Percentiles rank a stretch among this genome's conserved stretches.
Evolutionary conservation across 2,113 vertebrate genomes (phyloP).

Genomic region (Lontra canadensis): DNA sequence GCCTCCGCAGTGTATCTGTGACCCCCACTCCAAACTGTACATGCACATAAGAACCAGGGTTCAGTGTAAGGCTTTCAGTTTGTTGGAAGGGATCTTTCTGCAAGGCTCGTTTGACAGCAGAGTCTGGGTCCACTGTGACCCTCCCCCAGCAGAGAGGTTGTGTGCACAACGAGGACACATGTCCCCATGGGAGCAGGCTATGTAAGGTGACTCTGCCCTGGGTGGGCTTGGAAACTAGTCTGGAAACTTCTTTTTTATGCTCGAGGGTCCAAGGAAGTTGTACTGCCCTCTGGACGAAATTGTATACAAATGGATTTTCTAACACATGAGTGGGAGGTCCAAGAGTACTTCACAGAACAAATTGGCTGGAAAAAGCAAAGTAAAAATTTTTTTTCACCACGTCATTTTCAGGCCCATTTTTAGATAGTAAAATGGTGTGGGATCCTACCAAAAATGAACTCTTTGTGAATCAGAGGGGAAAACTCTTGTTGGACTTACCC

Average conservation of each 20-base stretch:
- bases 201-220: not conserved
- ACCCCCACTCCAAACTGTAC: not conserved
- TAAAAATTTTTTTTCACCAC: not conserved
- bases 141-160: not conserved
- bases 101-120: not conserved
- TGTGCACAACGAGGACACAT: not conserved
- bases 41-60: not conserved
- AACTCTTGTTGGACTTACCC: slow-evolving; percentile 82
- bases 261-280: not conserved
- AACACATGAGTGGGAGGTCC: not conserved
- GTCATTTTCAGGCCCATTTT: not conserved
- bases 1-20: not conserved
- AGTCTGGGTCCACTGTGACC: not conserved
- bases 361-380: not conserved
- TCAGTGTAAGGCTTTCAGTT: not conserved
- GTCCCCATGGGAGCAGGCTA: not conserved
- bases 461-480: not conserved
- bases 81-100: not conserved
- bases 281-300: not conserved
- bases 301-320: not conserved
- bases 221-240: not conserved
- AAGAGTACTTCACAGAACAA: not conserved
- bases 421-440: not conserved
- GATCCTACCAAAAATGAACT: not conserved
- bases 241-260: not conserved